Base-by-base conservation (phyloP, 2,888 invertebrate genomes). In the Dermolepida albohirtum region DNA sequence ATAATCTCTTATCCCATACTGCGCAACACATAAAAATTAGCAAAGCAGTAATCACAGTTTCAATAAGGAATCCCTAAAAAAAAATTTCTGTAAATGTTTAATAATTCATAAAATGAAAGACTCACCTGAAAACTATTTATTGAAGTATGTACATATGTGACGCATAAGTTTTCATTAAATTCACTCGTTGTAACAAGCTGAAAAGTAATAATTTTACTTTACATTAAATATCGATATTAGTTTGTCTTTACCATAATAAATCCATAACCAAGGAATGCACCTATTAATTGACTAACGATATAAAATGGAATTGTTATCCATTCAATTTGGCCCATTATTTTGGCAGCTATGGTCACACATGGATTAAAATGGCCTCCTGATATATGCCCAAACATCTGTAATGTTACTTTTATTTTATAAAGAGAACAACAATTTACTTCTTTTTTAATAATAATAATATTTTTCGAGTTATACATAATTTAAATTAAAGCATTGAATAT, bases 281-380 rank as follows among this genome's bases (percentile, higher is more conserved):
- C 92, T 10, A 87, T 74, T 71, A 87, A 82, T 80, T 92, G 90
- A 6, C 85, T 88, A 1, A 88, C 75, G 1, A 88, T 72, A 75
- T 90, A 92, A 11, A 86, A 76, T 0, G 86, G 77, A 0, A 87
- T 89, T 8, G 84, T 78, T 4, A 70, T 5, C 1, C 86, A 74
- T 0, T 87, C 82, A 51, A 85, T 84, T 12, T 81, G 79, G 0
- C 88, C 88, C 77, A 86, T 52, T 84, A 90, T 79, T 1, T 87
- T 81, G 0, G 90, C 86, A 0, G 88, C 88, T 5, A 90, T 77
- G 0, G 92, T 90, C 2, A 92, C 89, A 0, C 89, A 86, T 0
- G 92, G 92, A 81, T 92, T 92, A 77, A 92, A 82, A 77, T 90
- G 91, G 0, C 90, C 89, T 10, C 90, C 90, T 27, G 92, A 92